Percentiles rank a stretch among this genome's conserved stretches.
Evolutionary conservation across 2,888 invertebrate species (phyloP).

Genomic region (Netelia fuscicornis): DNA sequence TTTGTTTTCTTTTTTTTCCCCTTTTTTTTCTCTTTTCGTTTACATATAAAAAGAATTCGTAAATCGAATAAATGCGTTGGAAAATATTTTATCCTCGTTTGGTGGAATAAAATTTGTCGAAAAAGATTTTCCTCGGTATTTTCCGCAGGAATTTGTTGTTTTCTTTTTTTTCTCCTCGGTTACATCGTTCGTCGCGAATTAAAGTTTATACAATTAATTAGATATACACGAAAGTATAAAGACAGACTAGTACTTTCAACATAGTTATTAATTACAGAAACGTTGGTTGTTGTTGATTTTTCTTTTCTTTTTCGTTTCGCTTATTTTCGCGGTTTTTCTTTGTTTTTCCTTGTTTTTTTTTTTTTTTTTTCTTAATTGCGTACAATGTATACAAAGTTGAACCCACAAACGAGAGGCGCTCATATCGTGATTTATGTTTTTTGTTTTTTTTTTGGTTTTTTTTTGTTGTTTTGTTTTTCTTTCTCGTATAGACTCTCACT

Average conservation of each 20-base stretch:
- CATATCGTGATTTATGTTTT: constrained; percentile 66
- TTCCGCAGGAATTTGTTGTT: constrained; percentile 27
- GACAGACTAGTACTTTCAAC: constrained; percentile 84
- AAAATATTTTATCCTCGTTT: neutral
- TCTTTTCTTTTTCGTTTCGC: constrained; percentile 36
- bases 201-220: constrained; percentile 42
- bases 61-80: too few species aligned
- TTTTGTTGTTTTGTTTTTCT: constrained; percentile 70
- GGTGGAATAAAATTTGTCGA: constrained; percentile 23
- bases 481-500: constrained; percentile 82
- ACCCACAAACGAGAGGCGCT: constrained; percentile 84
- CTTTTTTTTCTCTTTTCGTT: constrained; percentile 25
- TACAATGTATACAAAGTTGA: constrained; percentile 83
- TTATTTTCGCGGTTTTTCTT: constrained; percentile 15
- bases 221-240: constrained; percentile 80
- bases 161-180: neutral
- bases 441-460: constrained; percentile 68
- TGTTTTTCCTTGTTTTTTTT: constrained; percentile 21
- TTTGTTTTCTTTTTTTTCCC: constrained; percentile 25
- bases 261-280: constrained; percentile 80
- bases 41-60: constrained; percentile 9
- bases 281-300: constrained; percentile 2
- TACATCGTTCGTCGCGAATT: neutral
- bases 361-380: constrained; percentile 70
- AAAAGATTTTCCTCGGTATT: constrained; percentile 61